These are phyloP conservation scores for Diachrysia chrysitis DNA, from an alignment of 2,888 invertebrate species.

Conservation along the genomic window DNA sequence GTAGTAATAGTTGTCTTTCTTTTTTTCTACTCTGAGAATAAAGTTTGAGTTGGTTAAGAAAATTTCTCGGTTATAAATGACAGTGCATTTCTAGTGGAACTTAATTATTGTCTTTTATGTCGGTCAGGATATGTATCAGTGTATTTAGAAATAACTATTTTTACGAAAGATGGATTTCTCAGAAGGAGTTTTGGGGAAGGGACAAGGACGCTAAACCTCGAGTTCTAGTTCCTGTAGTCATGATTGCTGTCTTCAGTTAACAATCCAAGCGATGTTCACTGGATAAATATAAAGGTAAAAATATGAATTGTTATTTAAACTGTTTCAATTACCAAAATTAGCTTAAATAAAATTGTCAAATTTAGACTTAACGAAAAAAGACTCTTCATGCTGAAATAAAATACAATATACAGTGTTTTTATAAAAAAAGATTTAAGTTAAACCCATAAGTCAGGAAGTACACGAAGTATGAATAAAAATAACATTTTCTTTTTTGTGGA, in stretches of 20 bases:
- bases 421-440: background rate
- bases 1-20: too few species aligned
- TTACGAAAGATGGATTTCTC: too few species aligned
- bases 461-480: slow-evolving; percentile 6
- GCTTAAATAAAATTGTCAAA: too few species aligned
- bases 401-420: background rate
- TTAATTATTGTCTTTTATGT: background rate
- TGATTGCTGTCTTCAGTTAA: too few species aligned
- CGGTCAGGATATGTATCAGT: background rate
- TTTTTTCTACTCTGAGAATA: background rate
- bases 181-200: too few species aligned
- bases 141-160: background rate
- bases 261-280: too few species aligned
- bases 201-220: too few species aligned
- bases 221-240: too few species aligned
- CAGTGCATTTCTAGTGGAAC: background rate
- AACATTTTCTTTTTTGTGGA: background rate
- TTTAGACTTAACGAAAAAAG: too few species aligned
- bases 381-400: background rate
- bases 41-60: background rate
- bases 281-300: too few species aligned
- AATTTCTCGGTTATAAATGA: background rate
- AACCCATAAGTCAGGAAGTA: slow-evolving; percentile 2
- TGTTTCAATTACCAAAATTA: too few species aligned
- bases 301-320: too few species aligned